Evolutionary conservation across 2,797 vertebrate genomes (phyloP).

Genomic region (Tokudaia tokunoshimensis): DNA sequence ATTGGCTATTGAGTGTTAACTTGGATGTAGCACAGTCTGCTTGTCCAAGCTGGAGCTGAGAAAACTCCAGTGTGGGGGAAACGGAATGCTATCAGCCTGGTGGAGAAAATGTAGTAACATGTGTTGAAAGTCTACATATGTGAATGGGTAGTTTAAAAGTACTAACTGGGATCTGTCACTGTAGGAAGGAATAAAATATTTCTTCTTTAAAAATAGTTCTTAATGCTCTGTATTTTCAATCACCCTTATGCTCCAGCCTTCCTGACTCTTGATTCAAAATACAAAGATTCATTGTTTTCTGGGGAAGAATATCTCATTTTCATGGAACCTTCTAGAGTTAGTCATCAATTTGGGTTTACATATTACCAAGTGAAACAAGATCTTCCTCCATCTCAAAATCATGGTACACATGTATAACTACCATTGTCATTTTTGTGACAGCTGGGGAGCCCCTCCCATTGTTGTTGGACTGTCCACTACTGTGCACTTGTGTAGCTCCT

Average conservation of each 20-base stretch:
- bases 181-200: slow-evolving; percentile 47
- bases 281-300: slow-evolving; percentile 66
- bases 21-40: not conserved
- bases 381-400: not conserved
- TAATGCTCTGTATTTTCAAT: slow-evolving; percentile 63
- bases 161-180: not conserved
- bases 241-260: slow-evolving; percentile 67
- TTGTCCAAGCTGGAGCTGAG: not conserved
- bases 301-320: slow-evolving; percentile 69
- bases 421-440: not conserved
- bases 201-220: slow-evolving; percentile 62
- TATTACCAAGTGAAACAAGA: not conserved
- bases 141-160: not conserved
- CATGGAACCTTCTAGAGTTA: slow-evolving; percentile 43
- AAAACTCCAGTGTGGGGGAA: not conserved
- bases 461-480: not conserved
- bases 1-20: not conserved
- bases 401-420: not conserved
- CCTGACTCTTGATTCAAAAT: slow-evolving; percentile 40
- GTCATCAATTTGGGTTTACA: slow-evolving; percentile 40
- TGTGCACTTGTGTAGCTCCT: not conserved
- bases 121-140: slow-evolving; percentile 32
- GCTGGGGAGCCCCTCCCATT: not conserved
- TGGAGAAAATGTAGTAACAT: not conserved
- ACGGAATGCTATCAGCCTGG: not conserved